phyloP scores from a whole-genome alignment of 2,797 vertebrate species.

The Phataginus tricuspis region DNA sequence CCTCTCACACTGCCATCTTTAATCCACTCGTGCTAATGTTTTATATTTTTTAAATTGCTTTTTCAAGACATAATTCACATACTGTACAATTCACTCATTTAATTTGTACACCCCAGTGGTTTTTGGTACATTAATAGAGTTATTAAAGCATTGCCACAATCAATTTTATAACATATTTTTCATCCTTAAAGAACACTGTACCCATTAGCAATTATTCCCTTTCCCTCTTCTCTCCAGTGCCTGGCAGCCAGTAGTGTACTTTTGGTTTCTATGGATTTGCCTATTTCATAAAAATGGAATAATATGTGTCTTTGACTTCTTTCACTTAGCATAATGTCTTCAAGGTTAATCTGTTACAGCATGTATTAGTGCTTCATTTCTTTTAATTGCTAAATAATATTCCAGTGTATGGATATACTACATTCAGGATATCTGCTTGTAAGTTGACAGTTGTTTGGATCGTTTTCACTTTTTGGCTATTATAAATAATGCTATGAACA shows the following conservation, averaged over 20 bases:
- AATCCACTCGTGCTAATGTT: neutral
- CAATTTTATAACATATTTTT: conserved; percentile 8
- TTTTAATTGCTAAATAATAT: neutral
- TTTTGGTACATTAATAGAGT: neutral
- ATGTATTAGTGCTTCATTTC: neutral
- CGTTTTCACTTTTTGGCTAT: neutral
- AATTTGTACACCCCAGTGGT: neutral
- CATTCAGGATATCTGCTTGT: neutral
- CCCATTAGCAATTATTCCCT: neutral
- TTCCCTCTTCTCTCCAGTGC: neutral
- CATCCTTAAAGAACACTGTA: neutral
- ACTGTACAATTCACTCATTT: neutral
- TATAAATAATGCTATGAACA: neutral
- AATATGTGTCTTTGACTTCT: neutral
- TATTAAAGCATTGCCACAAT: neutral
- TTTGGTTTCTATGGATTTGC: conserved; percentile 3
- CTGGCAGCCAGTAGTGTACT: neutral
- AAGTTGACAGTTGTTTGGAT: neutral
- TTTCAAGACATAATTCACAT: neutral
- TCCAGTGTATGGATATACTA: neutral
- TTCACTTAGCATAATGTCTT: neutral
- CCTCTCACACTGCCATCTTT: too few relatives aligned
- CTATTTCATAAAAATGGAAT: neutral
- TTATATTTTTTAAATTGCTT: neutral
- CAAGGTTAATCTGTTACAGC: neutral